Base-by-base conservation (phyloP, 1,140 invertebrate genomes). In the Pseudomyrmex flavicornis region DNA sequence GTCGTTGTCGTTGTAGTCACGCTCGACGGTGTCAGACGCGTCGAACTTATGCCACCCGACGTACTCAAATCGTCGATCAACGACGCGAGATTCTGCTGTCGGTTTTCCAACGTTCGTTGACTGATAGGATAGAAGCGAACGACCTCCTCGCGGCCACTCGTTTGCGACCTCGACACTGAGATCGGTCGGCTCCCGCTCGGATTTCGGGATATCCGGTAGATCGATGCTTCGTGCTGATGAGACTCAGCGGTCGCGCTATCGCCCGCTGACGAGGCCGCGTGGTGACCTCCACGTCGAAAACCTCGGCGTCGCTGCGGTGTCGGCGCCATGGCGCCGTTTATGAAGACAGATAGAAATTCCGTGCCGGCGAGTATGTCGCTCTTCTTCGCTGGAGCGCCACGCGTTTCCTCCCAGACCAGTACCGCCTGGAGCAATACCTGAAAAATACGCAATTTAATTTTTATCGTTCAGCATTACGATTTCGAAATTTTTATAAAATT, bases 271-370 rank as follows among this genome's bases (percentile, higher is more conserved):
- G 26, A 63, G 56, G 86, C 58, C 58, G 12, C 35, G 5, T 48
- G 77, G 0, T 79, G 82, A 66, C 85, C 80, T 46, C 86, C 82
- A 22, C 91, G 90, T 83, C 92, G 86, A 79, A 93, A 91, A 63
- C 93, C 88, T 1, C 92, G 91, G 82, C 94, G 92, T 82, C 92
- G 85, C 44, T 91, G 84, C 8, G 91, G 91, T 63, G 91, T 72
- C 65, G 93, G 88, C 79, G 91, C 91, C 93, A 94, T 94, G 72
- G 94, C 90, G 74, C 93, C 92, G 88, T 94, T 94, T 87, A 96
- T 95, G 72, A 95, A 95, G 0, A 96, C 94, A 7, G 95, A 95
- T 0, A 96, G 93, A 83, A 96, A 96, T 85, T 95, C 95, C 2
- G 94, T 94, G 65, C 95, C 95, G 44, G 95, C 94, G 15, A 95